Percentiles rank a stretch among this genome's conserved stretches.
These are phyloP conservation scores for Caenorhabditis auriculariae DNA, from an alignment of 2,888 invertebrate genomes.

Conservation along the genomic window DNA sequence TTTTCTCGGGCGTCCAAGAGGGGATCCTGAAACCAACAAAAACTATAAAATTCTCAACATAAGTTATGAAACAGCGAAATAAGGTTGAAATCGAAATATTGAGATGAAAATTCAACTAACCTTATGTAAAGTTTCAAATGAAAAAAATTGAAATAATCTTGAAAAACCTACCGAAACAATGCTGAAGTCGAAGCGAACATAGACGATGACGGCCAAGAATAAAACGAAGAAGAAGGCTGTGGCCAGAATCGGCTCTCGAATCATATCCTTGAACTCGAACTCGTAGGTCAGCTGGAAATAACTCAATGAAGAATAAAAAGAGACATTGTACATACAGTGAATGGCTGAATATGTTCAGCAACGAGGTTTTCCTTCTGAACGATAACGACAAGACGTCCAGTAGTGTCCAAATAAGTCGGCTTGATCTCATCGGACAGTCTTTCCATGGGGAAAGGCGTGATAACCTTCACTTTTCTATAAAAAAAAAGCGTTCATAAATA, in stretches of 20 bases:
- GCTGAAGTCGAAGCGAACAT: slow-evolving; percentile 92
- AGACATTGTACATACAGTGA: slow-evolving; percentile 65
- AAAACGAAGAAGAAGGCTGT: slow-evolving; percentile 84
- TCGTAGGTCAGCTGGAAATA: slow-evolving; percentile 75
- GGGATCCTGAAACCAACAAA: slow-evolving; percentile 66
- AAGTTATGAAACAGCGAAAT: slow-evolving; percentile 2
- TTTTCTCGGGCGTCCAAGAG: slow-evolving; percentile 68
- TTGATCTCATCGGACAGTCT: slow-evolving; percentile 77
- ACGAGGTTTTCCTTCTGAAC: slow-evolving; percentile 81
- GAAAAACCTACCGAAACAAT: slow-evolving; percentile 67
- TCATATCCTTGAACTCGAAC: slow-evolving; percentile 81
- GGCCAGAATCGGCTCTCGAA: slow-evolving; percentile 89
- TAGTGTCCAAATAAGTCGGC: slow-evolving; percentile 90
- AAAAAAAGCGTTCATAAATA: neutral
- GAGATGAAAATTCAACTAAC: too few species aligned
- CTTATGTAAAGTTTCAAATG: neutral
- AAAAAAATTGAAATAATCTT: neutral
- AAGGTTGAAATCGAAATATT: neutral
- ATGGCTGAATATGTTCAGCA: slow-evolving; percentile 92
- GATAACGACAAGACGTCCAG: slow-evolving; percentile 86
- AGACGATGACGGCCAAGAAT: slow-evolving; percentile 87
- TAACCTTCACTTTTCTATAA: slow-evolving; percentile 75
- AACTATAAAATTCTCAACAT: slow-evolving; percentile 3
- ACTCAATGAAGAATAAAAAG: neutral
- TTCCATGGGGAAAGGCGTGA: slow-evolving; percentile 79